phyloP scores from a whole-genome alignment of 2,797 vertebrate genomes.

The Microctenopoma stevenorrisi region DNA sequence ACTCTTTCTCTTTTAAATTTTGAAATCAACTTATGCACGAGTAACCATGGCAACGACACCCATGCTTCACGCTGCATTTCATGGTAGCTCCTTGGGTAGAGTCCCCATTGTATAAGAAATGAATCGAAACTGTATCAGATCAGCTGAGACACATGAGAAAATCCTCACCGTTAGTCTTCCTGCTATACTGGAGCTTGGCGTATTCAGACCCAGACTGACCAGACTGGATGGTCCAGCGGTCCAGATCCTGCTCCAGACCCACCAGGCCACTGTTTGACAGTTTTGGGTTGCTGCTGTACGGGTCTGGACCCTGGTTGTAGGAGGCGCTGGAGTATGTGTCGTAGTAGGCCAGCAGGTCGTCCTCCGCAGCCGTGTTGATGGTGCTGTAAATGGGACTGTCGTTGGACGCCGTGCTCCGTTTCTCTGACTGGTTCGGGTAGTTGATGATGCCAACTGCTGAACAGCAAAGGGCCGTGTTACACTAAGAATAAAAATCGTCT shows the following conservation, averaged over 20 bases:
- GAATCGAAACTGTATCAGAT: background rate
- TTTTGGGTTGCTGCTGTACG: slow-evolving; percentile 84
- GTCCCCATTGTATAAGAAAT: background rate
- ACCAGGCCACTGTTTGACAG: slow-evolving; percentile 70
- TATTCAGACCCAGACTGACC: slow-evolving; percentile 87
- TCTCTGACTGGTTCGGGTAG: slow-evolving; percentile 89
- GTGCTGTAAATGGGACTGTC: slow-evolving; percentile 96
- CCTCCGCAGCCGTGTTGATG: slow-evolving; percentile 87
- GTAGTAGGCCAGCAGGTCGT: slow-evolving; percentile 83
- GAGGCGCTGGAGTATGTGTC: slow-evolving; percentile 80
- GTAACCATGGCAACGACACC: slow-evolving; percentile 10
- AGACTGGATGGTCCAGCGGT: slow-evolving; percentile 85
- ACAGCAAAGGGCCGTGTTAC: slow-evolving; percentile 20
- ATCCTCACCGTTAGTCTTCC: slow-evolving; percentile 82
- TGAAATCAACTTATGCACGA: background rate
- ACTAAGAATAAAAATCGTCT: background rate
- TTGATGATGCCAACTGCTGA: slow-evolving; percentile 90
- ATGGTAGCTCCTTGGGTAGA: background rate
- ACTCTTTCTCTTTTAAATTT: background rate
- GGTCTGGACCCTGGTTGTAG: slow-evolving; percentile 85
- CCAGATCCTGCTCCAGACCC: slow-evolving; percentile 82
- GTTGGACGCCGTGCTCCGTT: slow-evolving; percentile 79
- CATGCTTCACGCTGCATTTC: background rate
- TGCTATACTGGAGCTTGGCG: slow-evolving; percentile 88
- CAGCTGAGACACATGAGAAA: background rate